These are phyloP conservation scores for Eupeodes corollae DNA, from an alignment of 1,140 invertebrate genomes.

Conservation along the genomic window DNA sequence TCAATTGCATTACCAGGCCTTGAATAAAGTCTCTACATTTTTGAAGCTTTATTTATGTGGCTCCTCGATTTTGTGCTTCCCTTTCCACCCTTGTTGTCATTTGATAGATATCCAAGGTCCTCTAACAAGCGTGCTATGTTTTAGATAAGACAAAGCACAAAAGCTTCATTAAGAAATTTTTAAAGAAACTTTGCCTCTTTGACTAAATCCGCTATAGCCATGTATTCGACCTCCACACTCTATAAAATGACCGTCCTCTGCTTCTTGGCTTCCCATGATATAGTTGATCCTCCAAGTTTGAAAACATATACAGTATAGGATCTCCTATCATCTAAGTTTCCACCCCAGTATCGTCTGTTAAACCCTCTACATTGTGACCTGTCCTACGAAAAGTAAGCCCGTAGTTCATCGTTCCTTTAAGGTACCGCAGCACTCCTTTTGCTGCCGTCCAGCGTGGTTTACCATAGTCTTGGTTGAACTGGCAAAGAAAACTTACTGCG, in stretches of 20 bases:
- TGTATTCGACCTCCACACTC: no score
- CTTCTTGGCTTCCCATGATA: conserved; percentile 37
- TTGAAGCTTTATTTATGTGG: no score
- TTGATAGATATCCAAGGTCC: no score
- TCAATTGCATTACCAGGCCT: no score
- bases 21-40: no score
- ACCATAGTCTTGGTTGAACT: conserved; percentile 25
- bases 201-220: no score
- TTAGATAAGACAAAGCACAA: no score
- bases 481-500: conserved; percentile 25
- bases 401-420: conserved; percentile 21
- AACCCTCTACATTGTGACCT: not conserved
- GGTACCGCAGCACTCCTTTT: conserved; percentile 31
- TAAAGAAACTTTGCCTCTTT: no score
- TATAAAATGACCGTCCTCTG: conserved; percentile 39
- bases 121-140: no score
- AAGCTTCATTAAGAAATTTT: no score
- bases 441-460: conserved; percentile 28
- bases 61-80: no score
- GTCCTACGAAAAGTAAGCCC: conserved; percentile 8
- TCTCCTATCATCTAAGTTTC: conserved; percentile 20
- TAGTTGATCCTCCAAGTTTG: conserved; percentile 12
- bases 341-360: conserved; percentile 28
- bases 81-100: no score
- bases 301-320: conserved; percentile 28